Evolutionary conservation across 2,113 vertebrate species (phyloP).

Genomic region (Rallus limicola): DNA sequence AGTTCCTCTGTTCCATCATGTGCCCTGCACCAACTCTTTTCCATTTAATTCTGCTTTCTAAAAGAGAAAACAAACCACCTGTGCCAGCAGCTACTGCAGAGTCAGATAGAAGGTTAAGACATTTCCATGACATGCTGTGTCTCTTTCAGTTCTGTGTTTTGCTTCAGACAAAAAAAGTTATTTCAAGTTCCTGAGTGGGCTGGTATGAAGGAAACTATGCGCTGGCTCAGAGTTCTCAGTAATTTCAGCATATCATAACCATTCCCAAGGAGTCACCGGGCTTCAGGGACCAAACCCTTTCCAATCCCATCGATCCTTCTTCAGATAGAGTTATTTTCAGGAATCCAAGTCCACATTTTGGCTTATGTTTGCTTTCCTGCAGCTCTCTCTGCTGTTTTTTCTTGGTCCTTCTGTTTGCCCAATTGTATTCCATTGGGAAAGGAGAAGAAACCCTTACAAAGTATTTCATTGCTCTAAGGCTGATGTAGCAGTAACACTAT

Average conservation of each 20-base stretch:
- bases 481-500: accelerated
- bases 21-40: not conserved
- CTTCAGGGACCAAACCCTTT: slow-evolving; percentile 18
- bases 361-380: not conserved
- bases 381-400: not conserved
- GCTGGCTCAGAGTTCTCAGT: slow-evolving; percentile 25
- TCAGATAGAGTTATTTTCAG: not conserved
- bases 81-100: not conserved
- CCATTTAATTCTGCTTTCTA: not conserved
- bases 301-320: not conserved
- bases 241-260: slow-evolving; percentile 27
- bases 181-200: slow-evolving; percentile 53
- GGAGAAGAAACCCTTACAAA: not conserved
- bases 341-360: not conserved
- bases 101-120: slow-evolving; percentile 26
- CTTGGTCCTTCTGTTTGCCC: not conserved
- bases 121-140: not conserved
- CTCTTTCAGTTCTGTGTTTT: slow-evolving; percentile 18
- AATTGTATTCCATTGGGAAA: not conserved
- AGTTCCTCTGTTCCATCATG: not conserved
- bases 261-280: slow-evolving; percentile 27
- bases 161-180: slow-evolving; percentile 38
- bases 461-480: not conserved
- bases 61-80: not conserved
- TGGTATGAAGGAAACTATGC: slow-evolving; percentile 62